Evolutionary conservation across 1,140 invertebrate species (phyloP).

Genomic region (Eciton burchellii): DNA sequence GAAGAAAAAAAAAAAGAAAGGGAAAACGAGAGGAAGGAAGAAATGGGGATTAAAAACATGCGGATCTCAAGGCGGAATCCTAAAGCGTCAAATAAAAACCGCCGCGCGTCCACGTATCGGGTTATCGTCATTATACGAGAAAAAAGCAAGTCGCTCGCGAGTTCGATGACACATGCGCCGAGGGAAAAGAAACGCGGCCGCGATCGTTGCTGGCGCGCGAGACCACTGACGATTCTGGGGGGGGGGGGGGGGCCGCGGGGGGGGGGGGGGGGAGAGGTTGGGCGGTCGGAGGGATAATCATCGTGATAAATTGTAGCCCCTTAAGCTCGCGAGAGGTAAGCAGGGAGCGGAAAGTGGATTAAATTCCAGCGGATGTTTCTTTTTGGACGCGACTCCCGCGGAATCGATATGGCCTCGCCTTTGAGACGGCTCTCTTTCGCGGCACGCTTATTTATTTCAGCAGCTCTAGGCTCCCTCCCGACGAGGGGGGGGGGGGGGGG

Average conservation of each 20-base stretch:
- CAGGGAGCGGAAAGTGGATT: slow-evolving; percentile 65
- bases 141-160: background rate
- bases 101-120: background rate
- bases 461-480: slow-evolving; percentile 27
- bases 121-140: background rate
- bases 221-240: slow-evolving; percentile 4
- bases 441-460: slow-evolving; percentile 44
- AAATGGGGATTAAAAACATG: background rate
- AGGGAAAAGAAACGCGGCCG: background rate
- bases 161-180: background rate
- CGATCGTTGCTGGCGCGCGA: slow-evolving; percentile 6
- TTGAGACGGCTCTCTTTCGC: slow-evolving; percentile 12
- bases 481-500: background rate
- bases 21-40: background rate
- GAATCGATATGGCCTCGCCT: slow-evolving; percentile 33
- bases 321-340: background rate
- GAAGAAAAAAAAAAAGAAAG: background rate
- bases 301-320: background rate
- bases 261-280: too few relatives aligned
- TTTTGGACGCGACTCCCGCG: slow-evolving; percentile 55
- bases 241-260: too few relatives aligned
- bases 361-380: slow-evolving; percentile 65
- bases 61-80: background rate
- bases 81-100: background rate
- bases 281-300: slow-evolving; percentile 12